Evolutionary conservation across 1,140 invertebrate genomes (phyloP).

Genomic region (Penaeus japonicus): DNA sequence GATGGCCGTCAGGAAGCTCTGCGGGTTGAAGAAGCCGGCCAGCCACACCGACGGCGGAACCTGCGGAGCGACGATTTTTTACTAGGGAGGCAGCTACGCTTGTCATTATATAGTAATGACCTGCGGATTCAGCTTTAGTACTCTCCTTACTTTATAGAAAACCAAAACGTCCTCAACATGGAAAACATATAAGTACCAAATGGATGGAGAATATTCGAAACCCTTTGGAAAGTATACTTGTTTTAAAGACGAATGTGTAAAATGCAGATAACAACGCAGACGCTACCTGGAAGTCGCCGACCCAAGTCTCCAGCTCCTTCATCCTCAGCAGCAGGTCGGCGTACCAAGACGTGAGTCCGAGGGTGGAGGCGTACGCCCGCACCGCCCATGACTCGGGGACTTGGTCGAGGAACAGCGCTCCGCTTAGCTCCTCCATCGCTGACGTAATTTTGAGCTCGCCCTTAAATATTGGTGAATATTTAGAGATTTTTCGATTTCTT

Average conservation of each 20-base stretch:
- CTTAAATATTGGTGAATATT: conserved; percentile 66
- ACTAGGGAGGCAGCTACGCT: too few species aligned
- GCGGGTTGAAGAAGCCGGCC: conserved; percentile 95
- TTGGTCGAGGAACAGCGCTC: conserved; percentile 89
- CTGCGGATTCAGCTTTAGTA: too few species aligned
- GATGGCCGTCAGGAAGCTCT: conserved; percentile 93
- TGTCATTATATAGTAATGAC: too few species aligned
- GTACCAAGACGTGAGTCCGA: conserved; percentile 89
- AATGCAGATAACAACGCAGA: background rate
- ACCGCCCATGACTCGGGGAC: conserved; percentile 87
- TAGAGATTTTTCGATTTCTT: too few species aligned
- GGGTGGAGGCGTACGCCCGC: conserved; percentile 89
- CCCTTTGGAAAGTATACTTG: too few species aligned
- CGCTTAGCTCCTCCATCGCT: conserved; percentile 94
- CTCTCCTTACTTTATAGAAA: too few species aligned
- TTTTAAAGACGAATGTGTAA: background rate
- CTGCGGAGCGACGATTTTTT: conserved; percentile 67
- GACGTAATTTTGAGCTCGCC: conserved; percentile 95
- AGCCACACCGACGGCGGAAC: conserved; percentile 92
- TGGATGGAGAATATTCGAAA: too few species aligned
- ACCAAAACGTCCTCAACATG: too few species aligned
- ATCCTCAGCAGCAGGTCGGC: conserved; percentile 86
- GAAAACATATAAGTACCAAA: too few species aligned
- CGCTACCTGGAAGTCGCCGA: conserved; percentile 89
- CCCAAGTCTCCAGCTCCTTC: conserved; percentile 92